phyloP scores from a whole-genome alignment of 1,140 invertebrate genomes.

The Drosophila lowei region DNA sequence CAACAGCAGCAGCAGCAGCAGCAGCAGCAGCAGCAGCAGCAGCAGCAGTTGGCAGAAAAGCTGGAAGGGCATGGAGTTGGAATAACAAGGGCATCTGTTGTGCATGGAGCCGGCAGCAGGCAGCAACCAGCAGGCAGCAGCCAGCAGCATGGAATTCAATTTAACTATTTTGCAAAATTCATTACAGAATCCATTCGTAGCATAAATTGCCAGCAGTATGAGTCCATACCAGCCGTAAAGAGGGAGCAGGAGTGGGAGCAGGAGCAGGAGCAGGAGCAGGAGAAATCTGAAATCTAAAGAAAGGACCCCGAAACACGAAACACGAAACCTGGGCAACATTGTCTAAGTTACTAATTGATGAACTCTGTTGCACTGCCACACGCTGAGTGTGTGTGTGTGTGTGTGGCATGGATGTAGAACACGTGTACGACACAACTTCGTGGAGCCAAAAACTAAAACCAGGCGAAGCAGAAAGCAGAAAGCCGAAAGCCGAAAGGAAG shows the following conservation, averaged over 20 bases:
- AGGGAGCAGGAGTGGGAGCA: too few relatives aligned
- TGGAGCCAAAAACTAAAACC: too few relatives aligned
- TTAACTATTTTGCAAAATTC: constrained; percentile 71
- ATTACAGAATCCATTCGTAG: constrained; percentile 47
- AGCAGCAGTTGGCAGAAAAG: neutral
- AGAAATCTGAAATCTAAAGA: constrained; percentile 26
- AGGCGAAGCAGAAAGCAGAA: too few relatives aligned
- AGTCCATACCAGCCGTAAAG: constrained; percentile 1
- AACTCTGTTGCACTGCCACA: constrained; percentile 14
- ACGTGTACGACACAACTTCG: too few relatives aligned
- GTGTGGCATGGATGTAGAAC: too few relatives aligned
- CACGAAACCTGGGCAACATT: constrained; percentile 60
- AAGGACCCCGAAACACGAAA: constrained; percentile 8
- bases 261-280: neutral
- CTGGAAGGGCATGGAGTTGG: constrained; percentile 30
- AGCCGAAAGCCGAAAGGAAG: too few relatives aligned
- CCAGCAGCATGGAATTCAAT: constrained; percentile 59
- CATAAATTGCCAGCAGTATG: constrained; percentile 45
- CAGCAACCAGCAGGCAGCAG: too few relatives aligned
- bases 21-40: constrained; percentile 14
- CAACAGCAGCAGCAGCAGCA: constrained; percentile 40
- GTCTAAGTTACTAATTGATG: constrained; percentile 71
- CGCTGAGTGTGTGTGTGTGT: constrained; percentile 1
- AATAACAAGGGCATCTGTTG: constrained; percentile 47
- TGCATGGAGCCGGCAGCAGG: neutral